Base-by-base conservation (phyloP, 2,888 invertebrate species). In the Pterobdella sp. region DNA sequence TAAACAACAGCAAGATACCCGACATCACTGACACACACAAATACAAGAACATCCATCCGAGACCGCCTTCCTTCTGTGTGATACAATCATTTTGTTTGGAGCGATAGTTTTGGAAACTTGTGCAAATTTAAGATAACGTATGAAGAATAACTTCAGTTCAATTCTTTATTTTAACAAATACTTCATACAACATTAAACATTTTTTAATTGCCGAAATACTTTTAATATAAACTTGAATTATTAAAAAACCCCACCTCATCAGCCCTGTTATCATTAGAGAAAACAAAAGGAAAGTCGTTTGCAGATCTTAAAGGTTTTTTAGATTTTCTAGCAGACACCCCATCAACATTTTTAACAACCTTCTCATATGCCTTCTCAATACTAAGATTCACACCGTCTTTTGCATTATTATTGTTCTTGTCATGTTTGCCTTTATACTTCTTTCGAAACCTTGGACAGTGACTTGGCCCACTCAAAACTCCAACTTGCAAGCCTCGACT, bases 401-500 rank as follows among this genome's bases (percentile, higher is more conserved):
- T n/a, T 14, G 7, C 63, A 14, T n/a, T 26, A 63, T n/a, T 26
- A 63, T 63, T 67, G 22, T 60, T 14, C 4, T 52, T 68, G 29
- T 22, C 29, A 34, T 68, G 56, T 26, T 64, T 49, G 7, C 31
- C 42, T 26, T 32, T n/a, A 18, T 42, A 37, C 70, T 68, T 64
- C 69, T 73, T 73, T 3, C 66, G 56, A 32, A 49, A 63, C 49
- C 42, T 68, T 14, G 66, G 56, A 76, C 90, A 90, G 80, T 86
- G 88, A 52, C 89, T 88, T 0, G 90, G 88, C 0, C 89, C 90
- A 79, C 87, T 88, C 0, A 89, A 86, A 0, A 91, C 90, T 78
- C 90, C 88, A 0, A 89, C 89, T 0, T 84, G 84, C 72, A 90
- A 87, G 0, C 90, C 90, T 63, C 91, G 85, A 37, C 76, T 75